Percentiles rank a stretch among this genome's conserved stretches.
phyloP scores from a whole-genome alignment of 2,888 invertebrate genomes.

The Eumerus sabulonum region DNA sequence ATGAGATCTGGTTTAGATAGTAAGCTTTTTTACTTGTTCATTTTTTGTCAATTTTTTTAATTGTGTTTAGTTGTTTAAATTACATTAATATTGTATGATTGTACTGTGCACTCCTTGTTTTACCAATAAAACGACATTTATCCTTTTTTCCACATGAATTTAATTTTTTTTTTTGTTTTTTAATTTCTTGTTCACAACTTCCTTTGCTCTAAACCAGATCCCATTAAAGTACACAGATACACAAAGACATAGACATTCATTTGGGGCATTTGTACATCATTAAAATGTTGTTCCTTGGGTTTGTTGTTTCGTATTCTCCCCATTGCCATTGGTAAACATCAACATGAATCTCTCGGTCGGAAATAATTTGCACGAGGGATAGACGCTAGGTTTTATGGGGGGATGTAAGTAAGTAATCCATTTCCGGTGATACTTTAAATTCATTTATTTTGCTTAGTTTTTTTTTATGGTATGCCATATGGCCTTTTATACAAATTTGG shows the following conservation, averaged over 20 bases:
- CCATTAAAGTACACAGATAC: slow-evolving; percentile 69
- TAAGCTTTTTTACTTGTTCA: slow-evolving; percentile 34
- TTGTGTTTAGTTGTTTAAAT: slow-evolving; percentile 24
- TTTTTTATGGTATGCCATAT: too few relatives aligned
- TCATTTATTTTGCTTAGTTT: too few relatives aligned
- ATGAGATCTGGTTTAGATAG: slow-evolving; percentile 57
- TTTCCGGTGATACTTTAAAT: too few relatives aligned
- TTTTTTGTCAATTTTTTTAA: slow-evolving; percentile 7
- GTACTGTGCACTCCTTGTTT: slow-evolving; percentile 32
- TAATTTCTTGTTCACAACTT: not conserved
- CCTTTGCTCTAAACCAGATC: slow-evolving; percentile 73
- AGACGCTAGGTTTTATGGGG: too few relatives aligned
- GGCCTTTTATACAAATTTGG: too few relatives aligned
- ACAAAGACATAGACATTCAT: not conserved
- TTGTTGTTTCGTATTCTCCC: too few relatives aligned
- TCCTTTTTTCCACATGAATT: slow-evolving; percentile 27
- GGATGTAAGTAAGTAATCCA: too few relatives aligned
- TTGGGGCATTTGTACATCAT: not conserved
- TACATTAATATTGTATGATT: slow-evolving; percentile 12
- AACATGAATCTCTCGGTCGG: too few relatives aligned
- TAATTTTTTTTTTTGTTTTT: slow-evolving; percentile 35
- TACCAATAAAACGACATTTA: slow-evolving; percentile 47
- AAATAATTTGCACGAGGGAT: too few relatives aligned
- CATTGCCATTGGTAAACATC: too few relatives aligned
- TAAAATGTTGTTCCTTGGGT: slow-evolving; percentile 4